These are phyloP conservation scores for Anolis sagrei DNA, from an alignment of 2,113 vertebrate genomes.

Conservation along the genomic window DNA sequence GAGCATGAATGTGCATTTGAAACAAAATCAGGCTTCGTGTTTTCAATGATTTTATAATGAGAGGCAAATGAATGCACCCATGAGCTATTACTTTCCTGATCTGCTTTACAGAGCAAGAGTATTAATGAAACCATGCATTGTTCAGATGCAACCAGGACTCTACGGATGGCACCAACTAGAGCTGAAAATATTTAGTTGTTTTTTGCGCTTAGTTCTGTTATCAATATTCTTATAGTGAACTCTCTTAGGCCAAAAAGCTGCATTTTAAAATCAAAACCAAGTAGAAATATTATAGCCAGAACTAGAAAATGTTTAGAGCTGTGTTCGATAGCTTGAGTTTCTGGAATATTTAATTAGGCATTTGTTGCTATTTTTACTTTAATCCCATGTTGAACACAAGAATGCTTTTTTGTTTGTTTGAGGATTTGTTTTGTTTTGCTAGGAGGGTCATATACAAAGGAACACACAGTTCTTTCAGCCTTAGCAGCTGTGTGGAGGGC, in stretches of 20 bases:
- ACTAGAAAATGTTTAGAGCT: constrained; percentile 54
- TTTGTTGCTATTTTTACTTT: constrained; percentile 37
- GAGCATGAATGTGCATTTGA: neutral
- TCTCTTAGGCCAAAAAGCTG: constrained; percentile 49
- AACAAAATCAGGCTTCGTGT: constrained; percentile 24
- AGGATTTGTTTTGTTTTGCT: neutral
- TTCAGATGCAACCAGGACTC: constrained; percentile 60
- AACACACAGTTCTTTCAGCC: neutral
- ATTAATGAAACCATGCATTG: constrained; percentile 67
- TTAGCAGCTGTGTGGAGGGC: neutral
- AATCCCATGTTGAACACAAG: constrained; percentile 53
- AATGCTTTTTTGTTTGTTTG: neutral
- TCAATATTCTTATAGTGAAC: constrained; percentile 52
- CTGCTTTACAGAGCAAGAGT: constrained; percentile 43
- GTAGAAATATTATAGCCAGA: constrained; percentile 54
- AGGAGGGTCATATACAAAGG: neutral
- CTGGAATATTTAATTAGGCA: constrained; percentile 49
- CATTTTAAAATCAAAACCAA: constrained; percentile 52
- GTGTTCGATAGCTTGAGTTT: constrained; percentile 61
- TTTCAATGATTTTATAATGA: constrained; percentile 32
- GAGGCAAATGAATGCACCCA: constrained; percentile 32
- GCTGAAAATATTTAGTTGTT: constrained; percentile 55
- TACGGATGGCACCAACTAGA: constrained; percentile 54
- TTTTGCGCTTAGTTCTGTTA: constrained; percentile 52
- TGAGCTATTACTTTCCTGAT: constrained; percentile 31